Evolutionary conservation across 2,888 invertebrate genomes (phyloP), one percentile per base, ranked within the genome.

Genomic region (Epinotia brunnichana): DNA sequence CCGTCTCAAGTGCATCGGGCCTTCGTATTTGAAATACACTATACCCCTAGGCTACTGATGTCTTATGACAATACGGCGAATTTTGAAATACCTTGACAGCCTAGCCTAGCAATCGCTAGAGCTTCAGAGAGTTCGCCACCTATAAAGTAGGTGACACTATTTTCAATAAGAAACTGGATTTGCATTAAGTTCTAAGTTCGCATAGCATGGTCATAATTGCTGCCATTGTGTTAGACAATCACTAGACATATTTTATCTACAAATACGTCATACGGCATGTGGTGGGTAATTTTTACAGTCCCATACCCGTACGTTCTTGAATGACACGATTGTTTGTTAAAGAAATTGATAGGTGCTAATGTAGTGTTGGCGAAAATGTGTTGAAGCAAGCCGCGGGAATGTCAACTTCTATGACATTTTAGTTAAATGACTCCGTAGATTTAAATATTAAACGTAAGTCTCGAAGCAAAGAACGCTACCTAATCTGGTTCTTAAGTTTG

Each of bases 131-230:
- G n/a, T n/a, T n/a, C n/a, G n/a, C n/a, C n/a, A n/a, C n/a, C n/a
- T n/a, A n/a, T n/a, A n/a, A n/a, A n/a, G n/a, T n/a, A n/a, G n/a
- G n/a, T n/a, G n/a, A n/a, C n/a, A n/a, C n/a, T n/a, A n/a, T n/a
- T n/a, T n/a, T n/a, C n/a, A n/a, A n/a, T n/a, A n/a, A n/a, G n/a
- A n/a, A n/a, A n/a, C n/a, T n/a, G n/a, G n/a, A n/a, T n/a, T n/a
- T n/a, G n/a, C n/a, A n/a, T n/a, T n/a, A n/a, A n/a, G n/a, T n/a
- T n/a, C n/a, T n/a, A n/a, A n/a, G n/a, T n/a, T n/a, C n/a, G n/a
- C n/a, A n/a, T n/a, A n/a, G n/a, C n/a, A n/a, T n/a, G 19, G 39
- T 39, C 17, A 64, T 64, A 39, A 54, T 54, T 54, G 64, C n/a
- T 35, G 13, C 53, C 54, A 54, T 39, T 54, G 19, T 63, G 17